A percentile compares a stretch with the other conserved stretches of the same genome.
Evolutionary conservation across 2,797 vertebrate genomes (phyloP).

Genomic region (Platalea minor): DNA sequence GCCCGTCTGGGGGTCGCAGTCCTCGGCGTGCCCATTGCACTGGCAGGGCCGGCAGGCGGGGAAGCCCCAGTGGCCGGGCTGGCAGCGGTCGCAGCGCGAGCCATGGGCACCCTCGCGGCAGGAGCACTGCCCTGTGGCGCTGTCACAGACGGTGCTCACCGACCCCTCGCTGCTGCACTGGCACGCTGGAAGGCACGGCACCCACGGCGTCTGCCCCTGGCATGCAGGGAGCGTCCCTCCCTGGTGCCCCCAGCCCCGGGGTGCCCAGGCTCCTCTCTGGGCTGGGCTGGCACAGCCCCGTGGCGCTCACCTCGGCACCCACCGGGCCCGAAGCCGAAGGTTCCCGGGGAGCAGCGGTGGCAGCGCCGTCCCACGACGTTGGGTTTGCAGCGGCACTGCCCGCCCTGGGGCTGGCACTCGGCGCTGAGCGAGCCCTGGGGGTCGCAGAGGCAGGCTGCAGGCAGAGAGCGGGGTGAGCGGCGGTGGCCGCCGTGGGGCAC

Average conservation of each 20-base stretch:
- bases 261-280: background rate
- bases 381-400: conserved; percentile 90
- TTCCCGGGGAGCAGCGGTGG: conserved; percentile 86
- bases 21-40: conserved; percentile 87
- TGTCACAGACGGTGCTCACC: conserved; percentile 83
- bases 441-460: conserved; percentile 88
- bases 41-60: conserved; percentile 87
- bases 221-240: background rate
- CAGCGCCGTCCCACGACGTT: conserved; percentile 87
- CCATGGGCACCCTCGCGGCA: conserved; percentile 88
- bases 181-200: conserved; percentile 77
- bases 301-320: conserved; percentile 86
- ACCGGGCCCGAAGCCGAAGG: conserved; percentile 86
- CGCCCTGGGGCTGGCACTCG: conserved; percentile 86
- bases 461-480: background rate
- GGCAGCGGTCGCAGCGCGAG: conserved; percentile 86
- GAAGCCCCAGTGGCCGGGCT: conserved; percentile 91
- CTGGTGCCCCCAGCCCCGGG: fast-evolving
- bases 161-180: conserved; percentile 88
- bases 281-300: background rate
- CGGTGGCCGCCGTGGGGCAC: fast-evolving
- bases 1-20: conserved; percentile 71
- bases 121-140: conserved; percentile 84
- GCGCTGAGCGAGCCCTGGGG: conserved; percentile 90
- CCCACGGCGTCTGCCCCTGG: fast-evolving